These are phyloP conservation scores for Clunio marinus DNA, from an alignment of 2,888 invertebrate genomes.

Conservation along the genomic window DNA sequence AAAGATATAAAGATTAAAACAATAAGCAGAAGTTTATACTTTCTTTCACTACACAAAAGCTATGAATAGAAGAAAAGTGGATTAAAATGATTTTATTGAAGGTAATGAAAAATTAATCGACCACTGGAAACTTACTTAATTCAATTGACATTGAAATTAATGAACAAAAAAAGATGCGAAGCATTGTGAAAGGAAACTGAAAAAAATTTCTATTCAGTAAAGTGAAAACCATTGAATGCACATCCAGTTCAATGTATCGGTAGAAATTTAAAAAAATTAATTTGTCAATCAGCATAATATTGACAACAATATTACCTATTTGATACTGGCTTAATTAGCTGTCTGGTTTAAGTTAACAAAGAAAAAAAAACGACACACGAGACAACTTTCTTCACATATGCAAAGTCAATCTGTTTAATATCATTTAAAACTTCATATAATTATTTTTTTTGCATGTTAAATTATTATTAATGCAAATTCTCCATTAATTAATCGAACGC, in stretches of 20 bases:
- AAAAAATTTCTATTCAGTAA: not conserved
- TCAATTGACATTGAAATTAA: constrained; percentile 14
- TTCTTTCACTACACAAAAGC: no score
- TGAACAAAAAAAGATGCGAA: not conserved
- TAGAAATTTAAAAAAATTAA: constrained; percentile 19
- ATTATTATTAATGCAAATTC: no score
- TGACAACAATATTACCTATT: constrained; percentile 20
- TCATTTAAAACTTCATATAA: not conserved
- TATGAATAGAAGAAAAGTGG: no score
- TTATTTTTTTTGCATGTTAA: not conserved
- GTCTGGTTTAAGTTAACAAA: not conserved
- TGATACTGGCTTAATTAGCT: not conserved
- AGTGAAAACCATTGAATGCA: constrained; percentile 14
- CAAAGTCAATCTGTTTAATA: not conserved
- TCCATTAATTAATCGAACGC: no score
- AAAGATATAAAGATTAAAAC: no score
- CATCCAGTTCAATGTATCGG: no score
- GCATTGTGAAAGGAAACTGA: not conserved
- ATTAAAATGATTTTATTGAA: not conserved
- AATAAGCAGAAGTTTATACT: no score
- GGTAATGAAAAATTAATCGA: not conserved
- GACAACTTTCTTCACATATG: no score
- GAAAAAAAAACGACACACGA: constrained; percentile 7
- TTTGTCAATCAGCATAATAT: constrained; percentile 31
- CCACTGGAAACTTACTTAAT: no score